phyloP scores from a whole-genome alignment of 1,140 invertebrate genomes.

The Ptiloglossa arizonensis region DNA sequence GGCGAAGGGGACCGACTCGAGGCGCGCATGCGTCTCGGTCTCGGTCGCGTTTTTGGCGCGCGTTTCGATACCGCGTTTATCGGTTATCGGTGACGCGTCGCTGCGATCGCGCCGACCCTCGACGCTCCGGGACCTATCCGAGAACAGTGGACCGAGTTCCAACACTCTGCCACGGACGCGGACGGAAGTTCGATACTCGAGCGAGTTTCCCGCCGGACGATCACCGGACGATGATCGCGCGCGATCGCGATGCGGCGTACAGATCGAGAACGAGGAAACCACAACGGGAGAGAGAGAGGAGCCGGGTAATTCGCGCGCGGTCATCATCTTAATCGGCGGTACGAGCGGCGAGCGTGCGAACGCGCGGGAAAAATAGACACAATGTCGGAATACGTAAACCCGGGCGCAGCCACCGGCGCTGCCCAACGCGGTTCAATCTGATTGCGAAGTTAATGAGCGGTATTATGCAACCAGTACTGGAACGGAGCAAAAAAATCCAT shows the following conservation, averaged over 20 bases:
- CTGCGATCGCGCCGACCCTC: too few species aligned
- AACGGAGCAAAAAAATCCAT: conserved; percentile 54
- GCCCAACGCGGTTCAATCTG: conserved; percentile 53
- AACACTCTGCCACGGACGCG: too few species aligned
- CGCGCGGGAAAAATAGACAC: conserved; percentile 26
- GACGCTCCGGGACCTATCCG: too few species aligned
- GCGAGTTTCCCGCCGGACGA: not conserved
- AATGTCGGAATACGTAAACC: conserved; percentile 36
- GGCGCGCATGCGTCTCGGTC: too few species aligned
- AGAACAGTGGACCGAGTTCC: too few species aligned
- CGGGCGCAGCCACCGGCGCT: conserved; percentile 12
- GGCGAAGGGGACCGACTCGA: too few species aligned
- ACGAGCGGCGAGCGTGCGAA: conserved; percentile 3
- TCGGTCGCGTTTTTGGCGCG: too few species aligned
- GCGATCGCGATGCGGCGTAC: not conserved
- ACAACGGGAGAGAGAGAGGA: not conserved
- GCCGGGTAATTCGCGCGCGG: conserved; percentile 8
- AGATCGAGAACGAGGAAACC: not conserved
- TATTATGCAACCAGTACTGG: conserved; percentile 63
- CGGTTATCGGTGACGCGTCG: too few species aligned
- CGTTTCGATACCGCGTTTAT: too few species aligned
- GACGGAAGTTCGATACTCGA: not conserved
- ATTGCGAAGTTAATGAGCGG: conserved; percentile 60
- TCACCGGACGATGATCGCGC: not conserved
- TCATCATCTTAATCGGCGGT: conserved; percentile 33